phyloP scores from a whole-genome alignment of 2,113 vertebrate species.

The Nycticebus coucang region DNA sequence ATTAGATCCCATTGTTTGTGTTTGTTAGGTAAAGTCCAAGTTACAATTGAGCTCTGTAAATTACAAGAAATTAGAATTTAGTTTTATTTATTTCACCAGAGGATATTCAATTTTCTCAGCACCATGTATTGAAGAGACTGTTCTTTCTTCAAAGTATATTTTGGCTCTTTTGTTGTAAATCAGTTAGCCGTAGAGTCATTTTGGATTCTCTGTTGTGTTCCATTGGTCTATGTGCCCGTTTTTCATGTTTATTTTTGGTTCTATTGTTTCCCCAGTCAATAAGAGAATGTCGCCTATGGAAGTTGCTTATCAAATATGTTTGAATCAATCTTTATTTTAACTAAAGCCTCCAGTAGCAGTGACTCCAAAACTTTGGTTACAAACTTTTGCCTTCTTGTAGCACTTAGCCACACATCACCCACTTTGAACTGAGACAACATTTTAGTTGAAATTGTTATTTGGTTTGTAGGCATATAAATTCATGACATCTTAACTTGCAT shows the following conservation, averaged over 20 bases:
- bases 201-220: no score
- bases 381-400: not conserved
- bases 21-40: no score
- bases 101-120: no score
- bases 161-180: no score
- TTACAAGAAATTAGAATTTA: no score
- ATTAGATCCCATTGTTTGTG: no score
- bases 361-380: not conserved
- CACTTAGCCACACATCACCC: not conserved
- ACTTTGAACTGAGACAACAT: constrained; percentile 11
- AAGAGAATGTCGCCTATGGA: not conserved
- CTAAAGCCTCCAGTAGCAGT: not conserved
- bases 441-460: constrained; percentile 52
- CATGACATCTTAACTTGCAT: constrained; percentile 46
- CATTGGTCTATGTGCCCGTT: no score
- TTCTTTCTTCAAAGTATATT: no score
- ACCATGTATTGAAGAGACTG: no score
- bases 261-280: not conserved
- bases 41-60: no score
- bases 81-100: no score
- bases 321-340: not conserved
- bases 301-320: not conserved
- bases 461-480: constrained; percentile 56
- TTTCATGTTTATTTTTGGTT: not conserved
- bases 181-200: no score